phyloP scores from a whole-genome alignment of 2,797 vertebrate genomes.

The Percopsis omiscomaycus region DNA sequence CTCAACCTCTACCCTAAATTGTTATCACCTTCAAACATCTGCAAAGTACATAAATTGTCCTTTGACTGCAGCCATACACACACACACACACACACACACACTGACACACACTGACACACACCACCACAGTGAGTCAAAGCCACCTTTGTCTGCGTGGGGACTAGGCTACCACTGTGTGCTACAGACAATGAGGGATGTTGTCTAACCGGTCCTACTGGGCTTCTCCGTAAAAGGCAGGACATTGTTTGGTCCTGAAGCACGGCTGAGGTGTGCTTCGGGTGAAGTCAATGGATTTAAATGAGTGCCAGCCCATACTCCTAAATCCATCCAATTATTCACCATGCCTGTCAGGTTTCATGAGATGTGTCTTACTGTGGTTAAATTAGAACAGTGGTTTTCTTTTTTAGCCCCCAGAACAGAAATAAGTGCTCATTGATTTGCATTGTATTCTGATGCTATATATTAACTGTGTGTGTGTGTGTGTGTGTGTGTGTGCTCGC shows the following conservation, averaged over 20 bases:
- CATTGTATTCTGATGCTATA: too few species aligned
- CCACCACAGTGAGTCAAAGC: conserved; percentile 60
- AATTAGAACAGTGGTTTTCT: conserved; percentile 15
- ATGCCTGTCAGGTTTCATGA: conserved; percentile 22
- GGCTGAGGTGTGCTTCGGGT: conserved; percentile 49
- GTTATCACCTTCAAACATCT: conserved; percentile 64
- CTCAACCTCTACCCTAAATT: conserved; percentile 42
- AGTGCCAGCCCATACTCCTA: conserved; percentile 38
- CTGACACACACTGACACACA: conserved; percentile 27
- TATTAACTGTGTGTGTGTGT: too few species aligned
- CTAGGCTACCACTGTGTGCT: conserved; percentile 53
- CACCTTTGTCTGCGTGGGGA: conserved; percentile 66
- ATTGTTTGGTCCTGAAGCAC: conserved; percentile 68
- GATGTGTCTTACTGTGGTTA: conserved; percentile 13
- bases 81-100: conserved; percentile 6
- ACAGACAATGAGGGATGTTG: conserved; percentile 68
- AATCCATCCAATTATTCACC: conserved; percentile 33
- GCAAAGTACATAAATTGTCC: conserved; percentile 56
- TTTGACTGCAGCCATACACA: conserved; percentile 40
- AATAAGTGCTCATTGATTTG: too few species aligned
- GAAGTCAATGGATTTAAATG: conserved; percentile 48
- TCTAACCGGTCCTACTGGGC: conserved; percentile 73
- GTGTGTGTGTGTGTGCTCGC: too few species aligned
- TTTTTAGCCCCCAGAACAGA: not conserved
- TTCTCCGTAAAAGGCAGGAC: conserved; percentile 50